Evolutionary conservation across 2,113 vertebrate genomes (phyloP), one percentile per base, ranked within the genome.

Genomic region (Chionis minor): DNA sequence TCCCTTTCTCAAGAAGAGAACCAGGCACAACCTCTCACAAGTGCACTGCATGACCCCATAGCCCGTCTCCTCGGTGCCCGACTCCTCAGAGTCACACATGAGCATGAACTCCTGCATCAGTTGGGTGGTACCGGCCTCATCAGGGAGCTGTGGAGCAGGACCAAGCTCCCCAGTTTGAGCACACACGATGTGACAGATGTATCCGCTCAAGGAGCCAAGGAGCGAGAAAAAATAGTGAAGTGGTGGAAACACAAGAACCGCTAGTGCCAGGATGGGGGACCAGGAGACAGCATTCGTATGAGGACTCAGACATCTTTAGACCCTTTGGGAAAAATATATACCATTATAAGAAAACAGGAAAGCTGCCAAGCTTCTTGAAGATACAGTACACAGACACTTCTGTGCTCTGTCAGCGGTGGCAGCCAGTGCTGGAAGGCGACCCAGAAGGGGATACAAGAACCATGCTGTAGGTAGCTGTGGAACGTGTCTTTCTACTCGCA

Each of bases 41-140:
- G 14, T 4, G 17, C 1, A 0, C 20, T 17, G 26, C 5, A 3
- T 33, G 44, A 78, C 62, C 24, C 0, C 0, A 42, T 38, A 65
- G 56, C 45, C 33, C 13, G 81, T 47, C 44, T 72, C 9, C 58
- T 72, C 3, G 1, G 26, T 26, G 38, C 63, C 0, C 38, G 38
- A 38, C 38, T 38, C 38, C 38, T 38, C 38, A 9, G 7, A 47
- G 35, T 10, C 47, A 83, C 44, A 47, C 2, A 1, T 33, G 22
- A 80, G 45, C 9, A 59, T 3, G 2, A 83, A 30, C 30, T 86
- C 24, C 87, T 52, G 16, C 44, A 54, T 71, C 21, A 27, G 47
- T 54, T 1, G 5, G 23, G 27, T 45, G 38, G n/a, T n/a, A 51
- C 6, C 0, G 0, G 40, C n/a, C 14, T 40, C 0, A 0, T 52